Percentiles rank a stretch among this genome's conserved stretches.
phyloP scores from a whole-genome alignment of 2,888 invertebrate genomes.

The Mesochorus sp. region DNA sequence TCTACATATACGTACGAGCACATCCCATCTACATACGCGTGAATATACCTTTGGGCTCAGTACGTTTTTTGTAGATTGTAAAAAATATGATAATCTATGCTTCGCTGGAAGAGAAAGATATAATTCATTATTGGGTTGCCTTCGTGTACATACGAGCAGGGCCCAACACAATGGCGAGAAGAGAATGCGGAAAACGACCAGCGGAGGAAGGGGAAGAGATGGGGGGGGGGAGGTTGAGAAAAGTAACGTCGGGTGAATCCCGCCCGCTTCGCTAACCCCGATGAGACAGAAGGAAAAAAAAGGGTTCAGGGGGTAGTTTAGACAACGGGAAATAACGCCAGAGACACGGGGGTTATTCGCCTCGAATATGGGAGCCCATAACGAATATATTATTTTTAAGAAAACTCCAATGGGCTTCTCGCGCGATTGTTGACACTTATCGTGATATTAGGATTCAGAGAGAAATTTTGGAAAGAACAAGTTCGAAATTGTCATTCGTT shows the following conservation, averaged over 20 bases:
- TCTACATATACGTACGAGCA: slow-evolving; percentile 12
- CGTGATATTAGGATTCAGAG: too few species aligned
- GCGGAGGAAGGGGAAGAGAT: neutral
- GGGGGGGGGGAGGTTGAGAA: slow-evolving; percentile 32
- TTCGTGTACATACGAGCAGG: slow-evolving; percentile 29
- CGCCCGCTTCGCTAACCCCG: slow-evolving; percentile 73
- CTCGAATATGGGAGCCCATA: slow-evolving; percentile 62
- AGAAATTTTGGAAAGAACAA: too few species aligned
- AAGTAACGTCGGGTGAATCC: slow-evolving; percentile 73
- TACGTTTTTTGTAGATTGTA: slow-evolving; percentile 78
- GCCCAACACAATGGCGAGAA: slow-evolving; percentile 48
- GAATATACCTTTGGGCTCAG: slow-evolving; percentile 34
- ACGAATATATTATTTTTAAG: slow-evolving; percentile 58
- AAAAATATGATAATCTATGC: slow-evolving; percentile 82
- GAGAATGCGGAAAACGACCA: neutral
- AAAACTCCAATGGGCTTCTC: slow-evolving; percentile 44
- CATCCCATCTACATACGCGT: slow-evolving; percentile 17
- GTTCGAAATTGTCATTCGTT: too few species aligned
- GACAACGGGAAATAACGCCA: slow-evolving; percentile 44
- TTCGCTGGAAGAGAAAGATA: slow-evolving; percentile 81
- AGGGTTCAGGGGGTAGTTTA: slow-evolving; percentile 72
- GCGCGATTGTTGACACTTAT: too few species aligned
- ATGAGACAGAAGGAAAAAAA: slow-evolving; percentile 65
- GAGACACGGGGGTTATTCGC: slow-evolving; percentile 33
- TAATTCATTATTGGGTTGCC: slow-evolving; percentile 80